Evolutionary conservation across 2,113 vertebrate genomes (phyloP), one percentile per base, ranked within the genome.

Genomic region (Fregetta grallaria): DNA sequence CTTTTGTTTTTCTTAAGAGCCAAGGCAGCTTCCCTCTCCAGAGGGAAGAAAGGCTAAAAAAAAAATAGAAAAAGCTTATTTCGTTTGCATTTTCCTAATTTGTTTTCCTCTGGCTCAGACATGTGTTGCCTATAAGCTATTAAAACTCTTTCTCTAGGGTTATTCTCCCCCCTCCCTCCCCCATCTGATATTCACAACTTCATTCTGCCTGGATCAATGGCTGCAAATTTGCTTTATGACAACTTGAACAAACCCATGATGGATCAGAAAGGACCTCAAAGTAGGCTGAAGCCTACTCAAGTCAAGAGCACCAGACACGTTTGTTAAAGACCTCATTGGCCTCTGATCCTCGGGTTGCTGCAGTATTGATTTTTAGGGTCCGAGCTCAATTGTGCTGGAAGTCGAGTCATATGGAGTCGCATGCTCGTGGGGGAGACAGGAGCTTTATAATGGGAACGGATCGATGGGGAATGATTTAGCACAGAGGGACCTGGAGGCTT

Each of bases 251-350:
- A 97, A 97, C 88, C 97, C 94, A 97, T 98, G 98, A 94, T 98
- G 98, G 98, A 98, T 96, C 98, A 97, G 94, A 95, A 98, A 98
- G 91, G 96, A 96, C 95, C 96, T 95, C 84, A 96, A 97, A 97
- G 96, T 97, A 87, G 96, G 90, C 97, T 97, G 97, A 98, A 96
- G 96, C 91, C 95, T 94, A 79, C 97, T 97, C 95, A 97, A 97
- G 96, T 97, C 98, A 98, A 98, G 97, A 98, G 98, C 98, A 98
- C 96, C 98, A 98, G 98, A 98, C 98, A 98, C 98, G 98, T 99
- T 99, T 98, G 98, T 99, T 98, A 98, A 98, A 98, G 98, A 98
- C 98, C 99, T 98, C 96, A 98, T 98, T 99, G 98, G 99, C 98
- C 99, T 98, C 94, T 98, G 98, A 99, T 98, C 98, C 97, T 86